phyloP scores from a whole-genome alignment of 2,888 invertebrate species.

The Nudaria mundana region DNA sequence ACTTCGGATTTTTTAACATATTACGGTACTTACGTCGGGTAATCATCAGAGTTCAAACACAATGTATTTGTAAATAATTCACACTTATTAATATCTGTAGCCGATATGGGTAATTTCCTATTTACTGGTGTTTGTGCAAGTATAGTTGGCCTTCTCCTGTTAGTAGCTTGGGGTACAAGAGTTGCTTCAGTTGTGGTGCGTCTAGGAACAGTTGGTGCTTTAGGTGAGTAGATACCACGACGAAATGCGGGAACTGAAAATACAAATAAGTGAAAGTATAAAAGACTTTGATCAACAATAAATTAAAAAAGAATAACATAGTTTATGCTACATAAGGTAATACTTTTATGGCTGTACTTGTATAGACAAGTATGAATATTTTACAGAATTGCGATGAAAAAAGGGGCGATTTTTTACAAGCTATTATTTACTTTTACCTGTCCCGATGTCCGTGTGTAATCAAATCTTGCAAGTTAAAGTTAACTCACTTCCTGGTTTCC shows the following conservation, averaged over 20 bases:
- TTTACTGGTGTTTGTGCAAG: conserved; percentile 17
- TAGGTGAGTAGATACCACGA: conserved; percentile 59
- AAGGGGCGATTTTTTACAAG: too few species aligned
- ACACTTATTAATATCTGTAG: conserved; percentile 69
- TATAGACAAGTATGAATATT: too few species aligned
- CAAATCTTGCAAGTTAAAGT: too few species aligned
- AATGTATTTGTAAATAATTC: conserved; percentile 87
- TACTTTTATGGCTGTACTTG: too few species aligned
- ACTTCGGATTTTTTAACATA: background rate
- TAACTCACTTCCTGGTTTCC: too few species aligned
- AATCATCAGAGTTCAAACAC: conserved; percentile 87
- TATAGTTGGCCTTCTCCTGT: conserved; percentile 49
- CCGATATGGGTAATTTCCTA: conserved; percentile 48
- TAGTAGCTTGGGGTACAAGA: conserved; percentile 27
- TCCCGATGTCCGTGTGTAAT: too few species aligned
- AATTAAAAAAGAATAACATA: too few species aligned
- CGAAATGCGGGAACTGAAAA: conserved; percentile 36
- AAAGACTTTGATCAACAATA: too few species aligned
- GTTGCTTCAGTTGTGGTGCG: conserved; percentile 57
- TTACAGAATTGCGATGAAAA: too few species aligned
- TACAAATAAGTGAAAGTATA: background rate
- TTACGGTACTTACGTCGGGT: conserved; percentile 84
- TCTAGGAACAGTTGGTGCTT: conserved; percentile 46
- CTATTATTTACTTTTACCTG: too few species aligned
- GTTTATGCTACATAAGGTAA: too few species aligned